Evolutionary conservation across 2,888 invertebrate genomes (phyloP).

Genomic region (Zygogramma bicolorata): DNA sequence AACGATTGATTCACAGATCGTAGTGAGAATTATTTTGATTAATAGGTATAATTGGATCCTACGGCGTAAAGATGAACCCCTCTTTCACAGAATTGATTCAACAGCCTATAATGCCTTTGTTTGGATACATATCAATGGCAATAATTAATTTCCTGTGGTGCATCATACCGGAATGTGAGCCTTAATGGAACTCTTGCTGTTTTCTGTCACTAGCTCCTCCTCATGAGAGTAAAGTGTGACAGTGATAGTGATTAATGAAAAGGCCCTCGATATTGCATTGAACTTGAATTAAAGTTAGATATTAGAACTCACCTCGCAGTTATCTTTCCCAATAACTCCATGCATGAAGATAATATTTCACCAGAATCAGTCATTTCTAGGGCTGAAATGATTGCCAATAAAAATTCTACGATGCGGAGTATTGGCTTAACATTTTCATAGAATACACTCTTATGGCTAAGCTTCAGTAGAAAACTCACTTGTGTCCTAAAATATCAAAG

Average conservation of each 20-base stretch:
- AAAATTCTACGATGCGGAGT: constrained; percentile 34
- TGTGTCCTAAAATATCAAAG: constrained; percentile 35
- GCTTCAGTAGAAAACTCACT: constrained; percentile 32
- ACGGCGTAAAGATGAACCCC: no score
- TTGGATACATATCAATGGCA: no score
- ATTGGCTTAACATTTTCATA: constrained; percentile 33
- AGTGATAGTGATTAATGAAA: no score
- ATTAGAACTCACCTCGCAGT: constrained; percentile 35
- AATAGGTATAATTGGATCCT: no score
- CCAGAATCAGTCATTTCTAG: constrained; percentile 30
- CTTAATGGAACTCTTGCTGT: no score
- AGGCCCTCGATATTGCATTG: background rate
- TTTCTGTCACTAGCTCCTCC: no score
- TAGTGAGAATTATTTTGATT: background rate
- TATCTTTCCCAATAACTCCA: constrained; percentile 35
- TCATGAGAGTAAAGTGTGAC: no score
- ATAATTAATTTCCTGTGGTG: no score
- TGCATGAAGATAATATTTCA: constrained; percentile 31
- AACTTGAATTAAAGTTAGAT: background rate
- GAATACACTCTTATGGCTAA: constrained; percentile 37
- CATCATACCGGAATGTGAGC: no score
- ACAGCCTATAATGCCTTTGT: no score
- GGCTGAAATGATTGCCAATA: constrained; percentile 25
- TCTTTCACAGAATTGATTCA: no score
- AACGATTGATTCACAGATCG: constrained; percentile 1